Percentiles rank a stretch among this genome's conserved stretches.
These are phyloP conservation scores for Jacana jacana DNA, from an alignment of 2,113 vertebrate genomes.

Conservation along the genomic window DNA sequence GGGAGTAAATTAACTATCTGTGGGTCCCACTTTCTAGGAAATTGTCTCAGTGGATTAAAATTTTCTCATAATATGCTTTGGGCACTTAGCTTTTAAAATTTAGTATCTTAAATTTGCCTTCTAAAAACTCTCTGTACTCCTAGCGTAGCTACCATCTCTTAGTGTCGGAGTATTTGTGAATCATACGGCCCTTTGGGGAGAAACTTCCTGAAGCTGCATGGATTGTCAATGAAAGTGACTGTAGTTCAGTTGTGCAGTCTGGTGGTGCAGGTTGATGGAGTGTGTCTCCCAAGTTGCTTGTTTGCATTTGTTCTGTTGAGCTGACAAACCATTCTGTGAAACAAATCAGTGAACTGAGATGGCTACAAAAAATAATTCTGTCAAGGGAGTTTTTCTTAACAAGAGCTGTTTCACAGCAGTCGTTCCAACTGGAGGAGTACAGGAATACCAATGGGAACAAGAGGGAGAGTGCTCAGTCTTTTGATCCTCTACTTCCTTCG, in stretches of 20 bases:
- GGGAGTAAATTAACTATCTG: not conserved
- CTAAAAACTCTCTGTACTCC: not conserved
- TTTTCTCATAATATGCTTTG: not conserved
- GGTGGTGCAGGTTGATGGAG: not conserved
- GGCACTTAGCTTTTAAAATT: not conserved
- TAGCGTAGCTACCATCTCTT: not conserved
- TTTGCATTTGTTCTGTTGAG: not conserved
- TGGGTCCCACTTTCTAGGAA: not conserved
- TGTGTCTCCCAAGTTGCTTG: not conserved
- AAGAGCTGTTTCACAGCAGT: not conserved
- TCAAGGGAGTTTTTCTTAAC: not conserved
- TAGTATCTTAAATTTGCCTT: not conserved
- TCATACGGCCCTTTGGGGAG: rapidly evolving
- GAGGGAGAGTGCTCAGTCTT: not conserved
- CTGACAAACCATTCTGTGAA: not conserved
- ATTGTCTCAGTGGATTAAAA: not conserved
- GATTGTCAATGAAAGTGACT: not conserved
- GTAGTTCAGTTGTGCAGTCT: not conserved
- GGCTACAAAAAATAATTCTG: not conserved
- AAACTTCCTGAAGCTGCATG: not conserved
- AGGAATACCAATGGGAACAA: not conserved
- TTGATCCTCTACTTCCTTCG: not conserved
- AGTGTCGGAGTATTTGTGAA: not conserved
- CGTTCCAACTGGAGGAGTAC: not conserved
- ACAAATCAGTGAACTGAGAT: not conserved